phyloP scores from a whole-genome alignment of 1,140 invertebrate species.

The Drosophila kepulauana region DNA sequence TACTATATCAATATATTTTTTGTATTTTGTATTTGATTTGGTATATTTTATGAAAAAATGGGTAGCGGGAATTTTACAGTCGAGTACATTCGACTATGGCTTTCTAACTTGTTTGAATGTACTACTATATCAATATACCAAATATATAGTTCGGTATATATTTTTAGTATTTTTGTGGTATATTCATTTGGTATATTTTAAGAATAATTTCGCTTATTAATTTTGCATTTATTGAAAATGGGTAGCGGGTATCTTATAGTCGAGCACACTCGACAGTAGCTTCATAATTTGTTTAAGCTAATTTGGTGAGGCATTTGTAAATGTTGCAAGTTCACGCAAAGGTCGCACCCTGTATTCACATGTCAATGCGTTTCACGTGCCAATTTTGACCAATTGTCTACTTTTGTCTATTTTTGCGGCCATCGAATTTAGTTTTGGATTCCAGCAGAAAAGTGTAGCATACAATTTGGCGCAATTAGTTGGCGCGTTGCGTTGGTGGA shows the following conservation, averaged over 20 bases:
- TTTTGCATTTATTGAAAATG: no score
- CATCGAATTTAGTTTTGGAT: slow-evolving; percentile 17
- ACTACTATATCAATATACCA: no score
- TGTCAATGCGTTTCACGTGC: slow-evolving; percentile 13
- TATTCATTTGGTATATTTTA: no score
- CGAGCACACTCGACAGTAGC: neutral
- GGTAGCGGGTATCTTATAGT: no score
- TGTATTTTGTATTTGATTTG: no score
- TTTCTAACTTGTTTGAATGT: no score
- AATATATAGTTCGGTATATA: no score
- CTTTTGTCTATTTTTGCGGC: slow-evolving; percentile 21
- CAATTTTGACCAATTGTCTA: slow-evolving; percentile 5
- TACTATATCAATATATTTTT: no score
- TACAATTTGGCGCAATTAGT: slow-evolving; percentile 16
- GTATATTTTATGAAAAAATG: no score
- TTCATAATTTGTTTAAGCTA: neutral
- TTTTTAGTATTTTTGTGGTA: no score
- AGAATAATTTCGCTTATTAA: no score
- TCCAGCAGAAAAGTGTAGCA: neutral
- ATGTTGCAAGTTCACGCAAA: slow-evolving; percentile 17
- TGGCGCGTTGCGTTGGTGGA: neutral
- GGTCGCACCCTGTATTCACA: slow-evolving; percentile 31
- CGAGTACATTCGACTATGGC: neutral
- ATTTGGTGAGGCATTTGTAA: neutral
- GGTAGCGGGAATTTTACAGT: no score